These are phyloP conservation scores for Nothocercus nigrocapillus DNA, from an alignment of 2,113 vertebrate genomes.

Conservation along the genomic window DNA sequence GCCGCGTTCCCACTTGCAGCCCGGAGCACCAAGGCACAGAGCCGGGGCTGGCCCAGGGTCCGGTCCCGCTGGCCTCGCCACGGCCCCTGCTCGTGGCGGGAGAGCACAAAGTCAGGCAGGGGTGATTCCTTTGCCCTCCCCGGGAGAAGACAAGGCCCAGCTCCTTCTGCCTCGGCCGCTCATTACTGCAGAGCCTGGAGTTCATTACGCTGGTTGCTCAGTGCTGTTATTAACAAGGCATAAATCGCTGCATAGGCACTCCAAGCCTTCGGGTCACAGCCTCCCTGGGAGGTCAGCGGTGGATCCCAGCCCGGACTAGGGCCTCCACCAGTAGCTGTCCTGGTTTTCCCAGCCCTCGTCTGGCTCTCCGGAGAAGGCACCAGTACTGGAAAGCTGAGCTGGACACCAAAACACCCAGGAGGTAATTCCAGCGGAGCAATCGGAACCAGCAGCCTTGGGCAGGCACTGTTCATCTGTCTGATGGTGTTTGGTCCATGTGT, in stretches of 20 bases:
- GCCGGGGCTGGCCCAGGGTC: background rate
- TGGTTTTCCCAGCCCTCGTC: background rate
- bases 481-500: background rate
- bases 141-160: background rate
- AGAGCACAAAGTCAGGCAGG: background rate
- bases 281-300: background rate
- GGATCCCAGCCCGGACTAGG: background rate
- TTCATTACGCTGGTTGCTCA: conserved; percentile 61
- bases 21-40: too few relatives aligned
- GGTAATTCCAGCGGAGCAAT: background rate
- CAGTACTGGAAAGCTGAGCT: background rate
- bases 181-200: conserved; percentile 44
- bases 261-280: background rate
- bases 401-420: background rate
- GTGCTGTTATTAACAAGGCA: conserved; percentile 57
- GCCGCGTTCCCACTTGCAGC: rapidly evolving
- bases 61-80: background rate
- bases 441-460: background rate
- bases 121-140: background rate
- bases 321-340: background rate
- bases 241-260: conserved; percentile 10
- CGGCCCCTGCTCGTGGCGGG: background rate
- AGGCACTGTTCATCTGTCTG: background rate
- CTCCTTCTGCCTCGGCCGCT: background rate
- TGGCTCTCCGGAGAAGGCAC: background rate